Evolutionary conservation across 2,113 vertebrate species (phyloP).

Genomic region (Pollachius pollachius): DNA sequence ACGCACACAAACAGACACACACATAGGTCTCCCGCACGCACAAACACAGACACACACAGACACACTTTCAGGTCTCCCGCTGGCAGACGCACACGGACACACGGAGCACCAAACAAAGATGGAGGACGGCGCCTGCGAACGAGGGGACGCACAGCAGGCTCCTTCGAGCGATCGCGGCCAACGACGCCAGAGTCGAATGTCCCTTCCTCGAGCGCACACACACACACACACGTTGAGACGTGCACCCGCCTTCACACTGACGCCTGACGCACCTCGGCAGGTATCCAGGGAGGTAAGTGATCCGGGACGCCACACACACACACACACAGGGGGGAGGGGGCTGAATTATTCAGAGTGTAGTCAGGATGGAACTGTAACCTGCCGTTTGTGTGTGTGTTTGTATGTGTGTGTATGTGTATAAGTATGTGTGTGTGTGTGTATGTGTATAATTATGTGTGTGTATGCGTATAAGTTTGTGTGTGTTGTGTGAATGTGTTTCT

Average conservation of each 20-base stretch:
- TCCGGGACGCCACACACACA: background rate
- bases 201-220: too few relatives aligned
- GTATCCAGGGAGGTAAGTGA: background rate
- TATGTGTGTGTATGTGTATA: too few relatives aligned
- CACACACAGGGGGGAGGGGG: background rate
- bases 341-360: background rate
- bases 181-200: too few relatives aligned
- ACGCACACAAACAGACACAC: conserved; percentile 7
- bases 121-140: background rate
- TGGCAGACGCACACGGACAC: background rate
- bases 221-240: too few relatives aligned
- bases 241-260: background rate
- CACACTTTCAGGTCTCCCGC: background rate
- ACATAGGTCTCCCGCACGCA: background rate
- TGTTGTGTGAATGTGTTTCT: too few relatives aligned
- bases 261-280: background rate
- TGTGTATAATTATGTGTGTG: too few relatives aligned
- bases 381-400: too few relatives aligned
- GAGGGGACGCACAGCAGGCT: background rate
- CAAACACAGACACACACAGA: background rate
- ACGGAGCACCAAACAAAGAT: background rate
- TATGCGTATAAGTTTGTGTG: too few relatives aligned
- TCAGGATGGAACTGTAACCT: background rate
- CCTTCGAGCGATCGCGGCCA: too few relatives aligned
- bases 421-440: too few relatives aligned